A percentile compares a stretch with the other conserved stretches of the same genome.
Conservation (phyloP, 2,113 vertebrate species). For the Ursus arctos region DNA sequence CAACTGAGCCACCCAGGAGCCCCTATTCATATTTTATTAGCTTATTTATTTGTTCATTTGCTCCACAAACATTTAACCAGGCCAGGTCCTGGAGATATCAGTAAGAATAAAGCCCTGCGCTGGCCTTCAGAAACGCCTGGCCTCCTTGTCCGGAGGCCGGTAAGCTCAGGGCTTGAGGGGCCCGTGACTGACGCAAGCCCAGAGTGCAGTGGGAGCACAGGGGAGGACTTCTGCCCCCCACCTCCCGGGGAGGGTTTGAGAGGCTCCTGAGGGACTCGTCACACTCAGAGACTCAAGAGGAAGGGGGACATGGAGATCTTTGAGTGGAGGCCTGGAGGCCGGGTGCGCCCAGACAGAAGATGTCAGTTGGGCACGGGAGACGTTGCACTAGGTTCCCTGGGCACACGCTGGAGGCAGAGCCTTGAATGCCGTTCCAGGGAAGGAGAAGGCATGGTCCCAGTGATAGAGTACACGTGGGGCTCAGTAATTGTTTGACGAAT, state of each 20-base stretch:
- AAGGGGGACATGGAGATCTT: neutral
- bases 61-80: neutral
- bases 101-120: neutral
- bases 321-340: neutral
- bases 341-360: neutral
- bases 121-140: neutral
- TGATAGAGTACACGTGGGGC: rapidly evolving
- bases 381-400: neutral
- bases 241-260: neutral
- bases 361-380: neutral
- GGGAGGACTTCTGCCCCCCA: neutral
- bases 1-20: neutral
- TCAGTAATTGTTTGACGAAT: neutral
- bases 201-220: neutral
- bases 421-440: neutral
- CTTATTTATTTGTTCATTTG: constrained; percentile 3
- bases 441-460: neutral
- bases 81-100: neutral
- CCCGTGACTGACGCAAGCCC: neutral
- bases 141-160: neutral
- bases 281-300: neutral
- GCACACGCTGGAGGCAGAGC: neutral
- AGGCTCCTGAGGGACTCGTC: neutral
- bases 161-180: neutral
- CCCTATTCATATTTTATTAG: neutral